Evolutionary conservation across 2,797 vertebrate genomes (phyloP), one percentile per base, ranked within the genome.

Genomic region (Schizopygopsis pylzovi): DNA sequence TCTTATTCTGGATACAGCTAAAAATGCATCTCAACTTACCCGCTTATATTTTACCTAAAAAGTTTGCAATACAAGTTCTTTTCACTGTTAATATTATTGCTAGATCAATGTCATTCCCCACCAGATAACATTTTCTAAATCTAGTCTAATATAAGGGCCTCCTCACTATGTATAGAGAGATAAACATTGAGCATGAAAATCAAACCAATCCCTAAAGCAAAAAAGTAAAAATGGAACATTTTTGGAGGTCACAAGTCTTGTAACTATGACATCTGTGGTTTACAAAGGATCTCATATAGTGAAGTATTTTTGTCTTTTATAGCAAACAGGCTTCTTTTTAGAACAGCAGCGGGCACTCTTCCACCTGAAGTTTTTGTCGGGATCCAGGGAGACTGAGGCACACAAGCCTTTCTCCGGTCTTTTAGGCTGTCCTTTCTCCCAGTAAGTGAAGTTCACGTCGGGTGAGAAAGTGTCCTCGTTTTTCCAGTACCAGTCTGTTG

Each of bases 401-500:
- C 95, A 96, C 89, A 93, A 90, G 25, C 91, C 92, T 0, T 90
- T 70, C 0, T 85, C 0, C 3, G 71, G 43, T 0, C 0, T 0
- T 0, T 88, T 86, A 0, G 95, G 94, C 63, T 95, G 88, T 0
- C 68, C 86, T 0, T 10, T 0, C 0, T 1, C 88, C 95, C 95
- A 96, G 87, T 90, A 84, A 59, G 90, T 89, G 22, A 71, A 9
- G 0, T 0, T 1, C 28, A 85, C 28, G 11, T 18, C 16, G 10
- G 70, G 10, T 13, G 68, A 1, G 16, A 92, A 59, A 0, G 5
- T 0, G 0, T 7, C 5, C 0, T 1, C 0, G 28, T 20, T 89
- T 2, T 92, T 47, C 95, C 95, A 95, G 92, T 95, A 95, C 94
- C 94, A 95, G 2, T 90, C 28, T 0, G 90, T 92, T 0, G 72